Conservation (phyloP, 2,888 invertebrate genomes). For the Agapetus fuscipes region DNA sequence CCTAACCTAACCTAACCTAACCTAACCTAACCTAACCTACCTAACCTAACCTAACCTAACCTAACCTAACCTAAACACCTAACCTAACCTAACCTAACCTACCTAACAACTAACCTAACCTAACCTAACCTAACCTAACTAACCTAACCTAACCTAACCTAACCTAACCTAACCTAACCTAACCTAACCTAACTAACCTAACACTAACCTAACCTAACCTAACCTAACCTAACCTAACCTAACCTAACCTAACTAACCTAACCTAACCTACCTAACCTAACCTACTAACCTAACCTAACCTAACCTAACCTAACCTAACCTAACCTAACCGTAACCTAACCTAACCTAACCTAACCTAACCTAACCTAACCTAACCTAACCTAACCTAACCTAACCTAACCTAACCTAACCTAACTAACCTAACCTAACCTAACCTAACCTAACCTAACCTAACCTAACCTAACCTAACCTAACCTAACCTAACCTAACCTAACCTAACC, state of each 20-base stretch:
- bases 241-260: conserved; percentile 5
- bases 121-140: conserved; percentile 22
- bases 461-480: conserved; percentile 5
- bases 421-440: neutral
- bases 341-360: conserved; percentile 7
- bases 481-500: conserved; percentile 5
- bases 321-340: conserved; percentile 1
- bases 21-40: conserved; percentile 18
- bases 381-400: conserved; percentile 1
- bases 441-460: conserved; percentile 5
- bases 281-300: conserved; percentile 6
- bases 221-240: conserved; percentile 3
- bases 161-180: conserved; percentile 3
- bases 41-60: conserved; percentile 19
- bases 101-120: conserved; percentile 22
- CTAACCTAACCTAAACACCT: conserved; percentile 20
- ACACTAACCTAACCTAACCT: conserved; percentile 2
- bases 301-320: conserved; percentile 8
- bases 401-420: conserved; percentile 4
- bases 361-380: conserved; percentile 6
- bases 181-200: conserved; percentile 6
- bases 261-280: conserved; percentile 1
- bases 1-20: conserved; percentile 9
- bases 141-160: conserved; percentile 23
- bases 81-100: conserved; percentile 21